phyloP scores from a whole-genome alignment of 2,113 vertebrate genomes.

The Rhagologus leucostigma region DNA sequence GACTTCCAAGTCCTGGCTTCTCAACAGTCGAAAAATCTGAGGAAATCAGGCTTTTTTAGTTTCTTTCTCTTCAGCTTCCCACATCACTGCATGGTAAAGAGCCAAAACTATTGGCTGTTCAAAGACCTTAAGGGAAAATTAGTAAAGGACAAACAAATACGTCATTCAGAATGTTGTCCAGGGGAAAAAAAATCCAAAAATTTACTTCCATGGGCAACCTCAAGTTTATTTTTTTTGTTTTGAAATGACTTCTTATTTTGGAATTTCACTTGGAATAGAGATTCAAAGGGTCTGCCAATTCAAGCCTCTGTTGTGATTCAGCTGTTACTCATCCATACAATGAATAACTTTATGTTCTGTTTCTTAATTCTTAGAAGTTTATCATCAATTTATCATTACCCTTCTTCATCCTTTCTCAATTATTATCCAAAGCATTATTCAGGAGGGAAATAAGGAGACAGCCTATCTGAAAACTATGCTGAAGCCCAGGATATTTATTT shows the following conservation, averaged over 20 bases:
- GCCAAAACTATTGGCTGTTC: neutral
- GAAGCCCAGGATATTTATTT: neutral
- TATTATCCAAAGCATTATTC: neutral
- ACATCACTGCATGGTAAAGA: neutral
- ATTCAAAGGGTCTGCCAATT: neutral
- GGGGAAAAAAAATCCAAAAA: neutral
- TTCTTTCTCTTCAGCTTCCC: neutral
- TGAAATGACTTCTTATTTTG: slow-evolving; percentile 1
- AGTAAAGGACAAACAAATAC: neutral
- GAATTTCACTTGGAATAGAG: slow-evolving; percentile 43
- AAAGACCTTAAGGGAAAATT: neutral
- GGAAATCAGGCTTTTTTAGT: neutral
- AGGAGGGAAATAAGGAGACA: neutral
- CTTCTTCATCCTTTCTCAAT: neutral
- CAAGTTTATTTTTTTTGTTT: neutral
- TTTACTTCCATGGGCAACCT: neutral
- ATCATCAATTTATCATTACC: neutral
- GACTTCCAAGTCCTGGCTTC: neutral
- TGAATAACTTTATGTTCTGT: neutral
- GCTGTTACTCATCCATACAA: neutral
- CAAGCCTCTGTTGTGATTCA: neutral
- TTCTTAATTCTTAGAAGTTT: slow-evolving; percentile 9
- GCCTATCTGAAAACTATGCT: neutral
- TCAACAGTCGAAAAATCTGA: neutral
- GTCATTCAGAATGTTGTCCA: neutral